Evolutionary conservation across 2,888 invertebrate genomes (phyloP).

Genomic region (Aspidiotus destructor): DNA sequence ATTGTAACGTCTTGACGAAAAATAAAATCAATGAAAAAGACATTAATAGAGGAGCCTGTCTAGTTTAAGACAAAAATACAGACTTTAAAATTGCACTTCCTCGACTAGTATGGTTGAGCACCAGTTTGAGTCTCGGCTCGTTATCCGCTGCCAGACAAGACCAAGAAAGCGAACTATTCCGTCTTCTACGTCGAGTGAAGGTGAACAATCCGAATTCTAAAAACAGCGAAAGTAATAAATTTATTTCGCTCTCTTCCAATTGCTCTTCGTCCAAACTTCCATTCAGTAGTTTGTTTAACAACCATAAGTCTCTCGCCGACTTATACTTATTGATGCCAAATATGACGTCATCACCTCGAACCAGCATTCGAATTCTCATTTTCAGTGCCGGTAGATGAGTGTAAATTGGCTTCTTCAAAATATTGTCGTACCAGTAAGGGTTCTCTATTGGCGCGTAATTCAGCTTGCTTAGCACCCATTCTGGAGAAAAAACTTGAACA

Average conservation of each 20-base stretch:
- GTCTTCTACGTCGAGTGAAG: not conserved
- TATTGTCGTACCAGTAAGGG: not conserved
- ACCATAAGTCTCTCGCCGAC: not conserved
- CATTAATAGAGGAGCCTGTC: no score
- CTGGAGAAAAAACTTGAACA: not conserved
- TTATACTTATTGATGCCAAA: not conserved
- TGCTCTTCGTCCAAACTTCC: not conserved
- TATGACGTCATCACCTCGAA: not conserved
- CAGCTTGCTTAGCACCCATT: not conserved
- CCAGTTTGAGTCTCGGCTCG: no score
- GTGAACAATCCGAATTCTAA: not conserved
- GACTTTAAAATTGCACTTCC: no score
- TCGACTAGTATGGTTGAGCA: no score
- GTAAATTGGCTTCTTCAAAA: not conserved
- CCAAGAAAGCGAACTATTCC: no score
- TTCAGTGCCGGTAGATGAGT: not conserved
- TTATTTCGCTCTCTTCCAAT: not conserved
- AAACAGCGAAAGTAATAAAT: not conserved
- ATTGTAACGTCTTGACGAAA: no score
- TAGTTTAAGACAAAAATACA: no score
- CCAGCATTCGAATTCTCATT: not conserved
- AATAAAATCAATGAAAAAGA: no score
- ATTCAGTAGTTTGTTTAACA: not conserved
- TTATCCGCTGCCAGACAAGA: no score
- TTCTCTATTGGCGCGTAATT: not conserved